Percentiles rank a stretch among this genome's conserved stretches.
Evolutionary conservation across 2,113 vertebrate species (phyloP).

Genomic region (Recurvirostra avosetta): DNA sequence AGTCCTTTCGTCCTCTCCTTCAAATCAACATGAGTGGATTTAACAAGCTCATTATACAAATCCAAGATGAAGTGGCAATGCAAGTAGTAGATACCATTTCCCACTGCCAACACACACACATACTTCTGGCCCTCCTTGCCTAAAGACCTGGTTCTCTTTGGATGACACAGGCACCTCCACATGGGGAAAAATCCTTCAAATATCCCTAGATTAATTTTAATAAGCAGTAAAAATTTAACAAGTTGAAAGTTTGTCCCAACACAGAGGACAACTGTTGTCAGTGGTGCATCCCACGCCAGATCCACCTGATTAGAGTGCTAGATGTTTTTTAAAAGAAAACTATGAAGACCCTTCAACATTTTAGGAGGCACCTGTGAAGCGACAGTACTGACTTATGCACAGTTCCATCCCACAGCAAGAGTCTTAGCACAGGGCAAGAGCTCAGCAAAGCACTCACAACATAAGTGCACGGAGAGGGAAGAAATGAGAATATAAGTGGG

Average conservation of each 20-base stretch:
- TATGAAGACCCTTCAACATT: neutral
- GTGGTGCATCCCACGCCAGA: neutral
- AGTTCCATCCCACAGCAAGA: neutral
- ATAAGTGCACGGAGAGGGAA: neutral
- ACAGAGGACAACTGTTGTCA: neutral
- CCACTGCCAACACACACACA: rapidly evolving
- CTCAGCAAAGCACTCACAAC: neutral
- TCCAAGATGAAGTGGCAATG: neutral
- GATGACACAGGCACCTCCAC: neutral
- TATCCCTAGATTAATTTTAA: neutral
- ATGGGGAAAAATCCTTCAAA: rapidly evolving
- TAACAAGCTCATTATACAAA: neutral
- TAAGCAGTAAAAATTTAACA: rapidly evolving
- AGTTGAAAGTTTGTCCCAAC: neutral
- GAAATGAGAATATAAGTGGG: neutral
- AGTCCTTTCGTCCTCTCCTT: neutral
- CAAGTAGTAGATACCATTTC: rapidly evolving
- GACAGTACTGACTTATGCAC: neutral
- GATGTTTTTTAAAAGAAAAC: neutral
- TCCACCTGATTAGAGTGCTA: rapidly evolving
- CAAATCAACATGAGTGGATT: rapidly evolving
- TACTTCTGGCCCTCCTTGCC: too few relatives aligned
- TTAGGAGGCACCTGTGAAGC: neutral
- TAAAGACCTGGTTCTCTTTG: neutral
- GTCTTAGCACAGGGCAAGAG: neutral